These are phyloP conservation scores for Drosophila lutescens DNA, from an alignment of 2,888 invertebrate genomes.

Conservation along the genomic window DNA sequence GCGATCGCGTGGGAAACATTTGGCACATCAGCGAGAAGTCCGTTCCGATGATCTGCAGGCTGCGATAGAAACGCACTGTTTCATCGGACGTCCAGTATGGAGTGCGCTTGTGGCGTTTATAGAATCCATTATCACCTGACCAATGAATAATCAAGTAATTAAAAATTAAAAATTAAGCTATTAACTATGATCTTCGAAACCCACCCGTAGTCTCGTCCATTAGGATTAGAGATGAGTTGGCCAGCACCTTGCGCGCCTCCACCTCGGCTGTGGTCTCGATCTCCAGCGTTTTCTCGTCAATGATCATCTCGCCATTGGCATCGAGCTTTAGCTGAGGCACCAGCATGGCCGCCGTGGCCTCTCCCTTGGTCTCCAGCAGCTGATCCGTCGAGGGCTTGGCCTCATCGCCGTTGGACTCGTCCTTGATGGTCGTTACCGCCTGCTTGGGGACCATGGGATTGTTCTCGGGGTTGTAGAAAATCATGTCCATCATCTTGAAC, in stretches of 20 bases:
- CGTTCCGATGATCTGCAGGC: conserved; percentile 94
- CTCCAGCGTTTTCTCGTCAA: conserved; percentile 93
- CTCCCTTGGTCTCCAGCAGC: conserved; percentile 54
- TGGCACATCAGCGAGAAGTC: conserved; percentile 96
- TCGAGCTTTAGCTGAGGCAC: conserved; percentile 94
- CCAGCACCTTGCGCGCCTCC: conserved; percentile 87
- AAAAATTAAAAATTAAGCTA: neutral
- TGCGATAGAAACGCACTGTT: conserved; percentile 95
- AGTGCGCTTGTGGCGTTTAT: conserved; percentile 88
- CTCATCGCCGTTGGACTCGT: conserved; percentile 80
- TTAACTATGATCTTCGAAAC: neutral
- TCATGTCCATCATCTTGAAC: conserved; percentile 96
- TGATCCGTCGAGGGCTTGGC: conserved; percentile 48
- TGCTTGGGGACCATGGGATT: conserved; percentile 88
- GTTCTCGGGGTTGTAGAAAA: conserved; percentile 93
- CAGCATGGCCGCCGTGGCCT: conserved; percentile 85
- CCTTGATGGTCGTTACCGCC: conserved; percentile 55
- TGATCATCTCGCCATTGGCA: conserved; percentile 92
- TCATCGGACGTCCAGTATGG: conserved; percentile 91
- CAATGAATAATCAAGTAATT: neutral
- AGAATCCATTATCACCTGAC: conserved; percentile 86
- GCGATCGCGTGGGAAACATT: conserved; percentile 91
- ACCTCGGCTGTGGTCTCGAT: conserved; percentile 88
- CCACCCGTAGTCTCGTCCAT: conserved; percentile 86
- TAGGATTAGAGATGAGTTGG: conserved; percentile 88